phyloP scores from a whole-genome alignment of 2,888 invertebrate species.

The Boloria euphrosyne region DNA sequence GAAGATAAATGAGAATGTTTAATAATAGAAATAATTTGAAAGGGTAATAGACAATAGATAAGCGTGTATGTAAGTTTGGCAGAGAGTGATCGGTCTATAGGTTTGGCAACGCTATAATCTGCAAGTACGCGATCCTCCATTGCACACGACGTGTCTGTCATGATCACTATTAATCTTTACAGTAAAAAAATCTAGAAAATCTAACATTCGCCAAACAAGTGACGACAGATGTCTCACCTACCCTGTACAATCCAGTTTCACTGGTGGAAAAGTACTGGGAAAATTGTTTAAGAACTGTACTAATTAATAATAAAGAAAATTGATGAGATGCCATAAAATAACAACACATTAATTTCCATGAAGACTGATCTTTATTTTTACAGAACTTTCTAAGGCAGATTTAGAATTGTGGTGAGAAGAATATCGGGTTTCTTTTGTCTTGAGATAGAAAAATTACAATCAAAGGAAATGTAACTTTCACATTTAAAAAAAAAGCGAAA shows the following conservation, averaged over 20 bases:
- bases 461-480: no score
- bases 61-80: conserved; percentile 53
- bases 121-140: conserved; percentile 51
- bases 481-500: no score
- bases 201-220: conserved; percentile 37
- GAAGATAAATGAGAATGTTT: conserved; percentile 16
- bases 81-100: conserved; percentile 44
- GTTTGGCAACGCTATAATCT: conserved; percentile 50
- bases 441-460: no score
- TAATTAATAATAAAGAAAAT: no score
- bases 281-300: not conserved
- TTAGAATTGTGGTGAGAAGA: no score
- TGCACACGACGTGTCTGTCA: conserved; percentile 66
- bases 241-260: conserved; percentile 13
- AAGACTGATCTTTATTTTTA: not conserved
- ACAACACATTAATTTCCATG: no score
- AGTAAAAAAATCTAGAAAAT: conserved; percentile 41
- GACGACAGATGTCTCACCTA: conserved; percentile 33
- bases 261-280: conserved; percentile 10
- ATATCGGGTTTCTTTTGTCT: no score
- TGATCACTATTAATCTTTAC: conserved; percentile 68
- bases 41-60: conserved; percentile 21
- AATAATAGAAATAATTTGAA: conserved; percentile 22
- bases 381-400: no score
- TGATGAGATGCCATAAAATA: no score